Percentiles rank a stretch among this genome's conserved stretches.
Evolutionary conservation across 1,140 invertebrate genomes (phyloP).

Genomic region (Diabrotica virgifera): DNA sequence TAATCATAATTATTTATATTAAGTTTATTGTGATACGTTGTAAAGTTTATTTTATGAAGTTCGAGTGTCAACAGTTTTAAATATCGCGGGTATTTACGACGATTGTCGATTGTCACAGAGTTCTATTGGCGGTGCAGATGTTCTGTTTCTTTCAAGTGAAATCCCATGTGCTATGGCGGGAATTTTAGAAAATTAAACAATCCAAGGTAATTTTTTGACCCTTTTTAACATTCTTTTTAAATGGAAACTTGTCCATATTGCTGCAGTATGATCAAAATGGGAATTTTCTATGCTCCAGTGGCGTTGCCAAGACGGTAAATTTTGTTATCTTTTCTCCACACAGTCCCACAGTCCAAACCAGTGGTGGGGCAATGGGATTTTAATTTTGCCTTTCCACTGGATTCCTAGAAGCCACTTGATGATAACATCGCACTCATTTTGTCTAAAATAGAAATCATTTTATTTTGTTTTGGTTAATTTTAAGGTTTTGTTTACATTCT

Average conservation of each 20-base stretch:
- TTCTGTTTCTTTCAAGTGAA: conserved; percentile 39
- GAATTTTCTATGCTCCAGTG: conserved; percentile 31
- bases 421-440: too few species aligned
- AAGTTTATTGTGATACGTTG: conserved; percentile 9
- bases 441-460: too few species aligned
- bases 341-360: conserved; percentile 21
- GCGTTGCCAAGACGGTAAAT: conserved; percentile 31
- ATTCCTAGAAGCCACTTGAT: too few species aligned
- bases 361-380: conserved; percentile 25
- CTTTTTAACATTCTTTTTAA: too few species aligned
- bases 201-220: conserved; percentile 28
- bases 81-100: conserved; percentile 48
- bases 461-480: too few species aligned
- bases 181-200: conserved; percentile 35
- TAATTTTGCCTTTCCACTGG: conserved; percentile 3
- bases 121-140: conserved; percentile 47
- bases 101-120: conserved; percentile 42
- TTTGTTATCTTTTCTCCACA: conserved; percentile 40
- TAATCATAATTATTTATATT: conserved; percentile 12
- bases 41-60: conserved; percentile 13
- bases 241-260: too few species aligned
- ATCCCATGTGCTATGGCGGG: conserved; percentile 44
- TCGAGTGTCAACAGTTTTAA: conserved; percentile 39
- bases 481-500: too few species aligned
- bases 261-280: too few species aligned